Evolutionary conservation across 1,140 invertebrate species (phyloP).

Genomic region (Heliothis virescens): DNA sequence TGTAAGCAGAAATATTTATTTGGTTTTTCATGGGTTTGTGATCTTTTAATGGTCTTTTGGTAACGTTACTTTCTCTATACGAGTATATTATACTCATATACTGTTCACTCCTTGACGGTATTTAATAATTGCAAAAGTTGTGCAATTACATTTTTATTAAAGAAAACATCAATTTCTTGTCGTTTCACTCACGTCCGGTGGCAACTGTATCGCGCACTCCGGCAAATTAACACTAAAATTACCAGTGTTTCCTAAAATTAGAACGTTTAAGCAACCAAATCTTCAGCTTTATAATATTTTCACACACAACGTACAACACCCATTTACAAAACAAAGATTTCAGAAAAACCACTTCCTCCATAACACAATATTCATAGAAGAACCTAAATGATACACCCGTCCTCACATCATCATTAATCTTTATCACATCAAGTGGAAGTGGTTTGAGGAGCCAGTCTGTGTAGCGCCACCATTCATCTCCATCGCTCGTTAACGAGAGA

Average conservation of each 20-base stretch:
- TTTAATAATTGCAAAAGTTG: neutral
- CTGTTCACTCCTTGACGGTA: neutral
- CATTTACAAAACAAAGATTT: neutral
- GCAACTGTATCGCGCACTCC: too few relatives aligned
- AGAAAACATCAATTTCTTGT: neutral
- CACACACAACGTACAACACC: too few relatives aligned
- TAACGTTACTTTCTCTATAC: neutral
- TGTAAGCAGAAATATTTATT: constrained; percentile 1
- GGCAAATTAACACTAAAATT: too few relatives aligned
- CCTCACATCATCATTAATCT: constrained; percentile 29
- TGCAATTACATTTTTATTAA: neutral
- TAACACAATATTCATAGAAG: neutral
- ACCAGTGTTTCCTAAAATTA: too few relatives aligned
- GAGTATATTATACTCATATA: too few relatives aligned
- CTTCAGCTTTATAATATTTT: too few relatives aligned
- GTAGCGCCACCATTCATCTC: constrained; percentile 34
- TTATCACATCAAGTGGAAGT: constrained; percentile 23
- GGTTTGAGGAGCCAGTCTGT: neutral
- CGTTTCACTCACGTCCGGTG: too few relatives aligned
- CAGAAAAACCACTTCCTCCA: neutral
- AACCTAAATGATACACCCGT: constrained; percentile 4
- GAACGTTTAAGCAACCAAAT: too few relatives aligned
- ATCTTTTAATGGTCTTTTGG: constrained; percentile 4
- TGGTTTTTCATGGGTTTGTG: neutral
- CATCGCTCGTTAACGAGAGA: constrained; percentile 7